Evolutionary conservation across 1,140 invertebrate species (phyloP).

Genomic region (Spodoptera frugiperda): DNA sequence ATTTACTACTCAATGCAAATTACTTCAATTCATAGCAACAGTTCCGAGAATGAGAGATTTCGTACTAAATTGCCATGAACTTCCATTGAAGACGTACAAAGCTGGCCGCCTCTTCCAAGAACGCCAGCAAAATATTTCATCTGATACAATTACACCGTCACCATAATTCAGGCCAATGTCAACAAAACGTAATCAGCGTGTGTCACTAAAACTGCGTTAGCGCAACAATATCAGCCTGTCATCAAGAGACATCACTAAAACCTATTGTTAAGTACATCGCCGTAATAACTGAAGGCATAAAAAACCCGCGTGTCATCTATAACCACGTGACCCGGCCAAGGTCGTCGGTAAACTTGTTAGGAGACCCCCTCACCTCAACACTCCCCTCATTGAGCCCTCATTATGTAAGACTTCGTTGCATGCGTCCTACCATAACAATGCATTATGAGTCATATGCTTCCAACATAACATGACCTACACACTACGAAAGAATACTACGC

Average conservation of each 20-base stretch:
- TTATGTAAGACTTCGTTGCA: conserved; percentile 59
- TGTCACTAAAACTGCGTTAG: conserved; percentile 9
- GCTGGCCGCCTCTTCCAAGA: neutral
- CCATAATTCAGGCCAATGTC: conserved; percentile 13
- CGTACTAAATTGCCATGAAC: too few relatives aligned
- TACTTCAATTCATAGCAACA: too few relatives aligned
- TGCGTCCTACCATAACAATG: conserved; percentile 54
- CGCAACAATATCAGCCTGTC: conserved; percentile 1
- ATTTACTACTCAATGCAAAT: too few relatives aligned
- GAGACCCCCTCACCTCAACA: conserved; percentile 16
- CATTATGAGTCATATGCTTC: conserved; percentile 40
- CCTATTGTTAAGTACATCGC: conserved; percentile 28
- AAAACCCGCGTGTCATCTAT: conserved; percentile 28
- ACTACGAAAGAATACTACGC: neutral
- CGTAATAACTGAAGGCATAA: conserved; percentile 18
- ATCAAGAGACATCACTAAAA: conserved; percentile 26
- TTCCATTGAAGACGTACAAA: too few relatives aligned
- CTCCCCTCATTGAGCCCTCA: conserved; percentile 49
- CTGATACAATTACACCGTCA: neutral
- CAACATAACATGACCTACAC: conserved; percentile 9
- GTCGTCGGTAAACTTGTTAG: conserved; percentile 55
- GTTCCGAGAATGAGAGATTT: too few relatives aligned
- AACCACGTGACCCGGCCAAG: conserved; percentile 51
- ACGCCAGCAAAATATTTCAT: neutral
- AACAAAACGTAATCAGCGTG: neutral